Base-by-base conservation (phyloP, 2,888 invertebrate genomes). In the Dryocosmus kuriphilus region DNA sequence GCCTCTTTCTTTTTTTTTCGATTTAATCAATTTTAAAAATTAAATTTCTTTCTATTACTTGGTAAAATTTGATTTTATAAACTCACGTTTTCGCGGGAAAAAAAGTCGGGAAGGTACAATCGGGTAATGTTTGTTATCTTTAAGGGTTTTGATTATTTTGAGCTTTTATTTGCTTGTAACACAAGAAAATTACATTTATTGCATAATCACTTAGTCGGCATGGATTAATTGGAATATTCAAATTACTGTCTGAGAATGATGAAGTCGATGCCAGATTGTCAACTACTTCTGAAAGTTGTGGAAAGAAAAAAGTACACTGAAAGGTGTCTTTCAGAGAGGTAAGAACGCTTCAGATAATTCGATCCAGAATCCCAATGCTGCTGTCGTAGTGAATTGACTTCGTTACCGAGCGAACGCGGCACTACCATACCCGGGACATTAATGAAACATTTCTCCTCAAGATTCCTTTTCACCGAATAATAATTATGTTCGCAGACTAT, bases 351-450 rank as follows among this genome's bases (percentile, higher is more conserved):
- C 74, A 81, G 80, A 85, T 86, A 86, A 87, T 84, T 84, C 82
- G 81, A 86, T 85, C 81, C 76, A 67, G 77, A 81, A 77, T 80
- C 80, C n/a, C 63, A 75, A 75, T 80, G 74, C 78, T 63, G 82
- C 75, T 77, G 81, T 74, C 55, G 76, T 57, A 60, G 81, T 75
- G 83, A 86, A 86, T 86, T 85, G 83, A 87, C 86, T 86, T 86
- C 84, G 83, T 87, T 87, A 84, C 80, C 46, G 8, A 46, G 27
- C n/a, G n/a, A 71, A 30, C 27, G n/a, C 41, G 51, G 30, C 67
- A 76, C 71, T 76, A 77, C 63, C n/a, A n/a, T n/a, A n/a, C n/a
- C n/a, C 74, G 76, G 77, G 71, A 81, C 85, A 87, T 88, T 86
- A 88, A 85, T 79, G 80, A 86, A 86, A 84, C 80, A 85, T 81